Evolutionary conservation across 2,797 vertebrate species (phyloP).

Genomic region (Notoglanidium macrostoma): DNA sequence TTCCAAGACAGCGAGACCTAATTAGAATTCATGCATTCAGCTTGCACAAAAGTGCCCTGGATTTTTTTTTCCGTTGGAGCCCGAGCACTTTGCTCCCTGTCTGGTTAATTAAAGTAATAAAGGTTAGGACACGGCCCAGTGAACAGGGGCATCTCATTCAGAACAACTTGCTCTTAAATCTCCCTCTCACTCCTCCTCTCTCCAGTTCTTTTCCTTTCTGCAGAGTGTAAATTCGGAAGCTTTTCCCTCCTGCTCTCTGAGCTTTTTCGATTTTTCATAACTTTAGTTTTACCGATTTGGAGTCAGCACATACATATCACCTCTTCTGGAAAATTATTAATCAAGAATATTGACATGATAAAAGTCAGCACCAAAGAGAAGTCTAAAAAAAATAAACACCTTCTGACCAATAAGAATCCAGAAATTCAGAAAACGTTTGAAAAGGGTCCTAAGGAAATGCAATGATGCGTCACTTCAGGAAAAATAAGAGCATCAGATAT

Average conservation of each 20-base stretch:
- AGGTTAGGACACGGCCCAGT: constrained; percentile 44
- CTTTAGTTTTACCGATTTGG: no score
- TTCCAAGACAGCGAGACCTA: neutral
- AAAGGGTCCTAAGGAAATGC: constrained; percentile 11
- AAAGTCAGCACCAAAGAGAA: neutral
- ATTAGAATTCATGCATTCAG: constrained; percentile 17
- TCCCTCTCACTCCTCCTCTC: neutral
- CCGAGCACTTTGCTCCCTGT: constrained; percentile 29
- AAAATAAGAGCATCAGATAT: neutral
- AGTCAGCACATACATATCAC: neutral
- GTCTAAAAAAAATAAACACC: neutral
- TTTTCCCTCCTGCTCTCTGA: neutral
- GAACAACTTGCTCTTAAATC: constrained; percentile 26
- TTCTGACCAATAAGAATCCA: neutral
- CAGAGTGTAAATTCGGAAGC: neutral
- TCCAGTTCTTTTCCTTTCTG: neutral
- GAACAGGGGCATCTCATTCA: constrained; percentile 35
- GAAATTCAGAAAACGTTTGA: neutral
- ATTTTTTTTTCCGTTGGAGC: neutral
- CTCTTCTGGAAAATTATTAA: neutral
- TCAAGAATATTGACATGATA: neutral
- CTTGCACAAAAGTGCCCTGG: neutral
- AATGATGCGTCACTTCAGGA: neutral
- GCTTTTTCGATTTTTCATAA: neutral
- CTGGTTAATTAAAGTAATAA: constrained; percentile 54